Evolutionary conservation across 2,797 vertebrate genomes (phyloP).

Genomic region (Emys orbicularis): DNA sequence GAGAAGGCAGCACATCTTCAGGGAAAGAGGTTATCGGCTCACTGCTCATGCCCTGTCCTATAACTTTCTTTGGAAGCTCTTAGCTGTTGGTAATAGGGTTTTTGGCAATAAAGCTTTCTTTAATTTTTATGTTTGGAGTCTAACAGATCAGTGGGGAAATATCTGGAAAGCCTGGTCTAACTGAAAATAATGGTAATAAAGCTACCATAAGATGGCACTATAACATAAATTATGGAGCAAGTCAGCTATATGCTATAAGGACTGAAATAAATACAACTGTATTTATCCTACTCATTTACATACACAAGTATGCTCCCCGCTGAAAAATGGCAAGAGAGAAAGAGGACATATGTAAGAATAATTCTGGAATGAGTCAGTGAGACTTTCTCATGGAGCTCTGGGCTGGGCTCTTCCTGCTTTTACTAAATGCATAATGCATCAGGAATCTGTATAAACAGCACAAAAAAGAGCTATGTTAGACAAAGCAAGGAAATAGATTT

Average conservation of each 20-base stretch:
- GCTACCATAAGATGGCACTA: conserved; percentile 82
- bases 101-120: neutral
- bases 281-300: neutral
- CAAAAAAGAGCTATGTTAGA: neutral
- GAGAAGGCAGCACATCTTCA: neutral
- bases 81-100: neutral
- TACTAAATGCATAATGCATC: conserved; percentile 37
- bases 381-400: conserved; percentile 28
- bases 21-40: neutral
- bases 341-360: conserved; percentile 53
- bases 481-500: conserved; percentile 21
- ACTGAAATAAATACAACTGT: neutral
- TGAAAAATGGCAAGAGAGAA: neutral
- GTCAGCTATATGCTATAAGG: neutral
- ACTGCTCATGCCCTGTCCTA: neutral
- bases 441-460: conserved; percentile 68
- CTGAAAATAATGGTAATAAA: neutral
- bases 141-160: neutral
- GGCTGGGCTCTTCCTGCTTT: conserved; percentile 69
- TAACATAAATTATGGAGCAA: conserved; percentile 68
- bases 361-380: conserved; percentile 57
- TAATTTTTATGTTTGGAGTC: neutral
- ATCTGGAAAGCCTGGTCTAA: neutral
- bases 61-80: neutral
- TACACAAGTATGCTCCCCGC: neutral